Evolutionary conservation across 2,113 vertebrate genomes (phyloP), one percentile per base, ranked within the genome.

Genomic region (Pleuronectes platessa): DNA sequence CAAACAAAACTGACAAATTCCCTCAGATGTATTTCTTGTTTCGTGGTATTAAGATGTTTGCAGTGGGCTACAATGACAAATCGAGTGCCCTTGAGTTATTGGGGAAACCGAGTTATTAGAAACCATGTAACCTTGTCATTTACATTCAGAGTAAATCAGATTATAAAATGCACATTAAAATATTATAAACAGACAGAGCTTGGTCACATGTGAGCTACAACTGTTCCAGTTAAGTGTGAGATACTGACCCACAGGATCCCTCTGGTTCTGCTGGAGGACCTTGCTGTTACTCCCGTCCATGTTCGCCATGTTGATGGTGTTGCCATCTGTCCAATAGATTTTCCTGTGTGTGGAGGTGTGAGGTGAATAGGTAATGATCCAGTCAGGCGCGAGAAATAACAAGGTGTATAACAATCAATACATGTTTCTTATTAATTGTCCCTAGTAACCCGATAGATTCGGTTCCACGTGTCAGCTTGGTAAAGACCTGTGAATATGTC

Each of bases 231-330:
- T 63, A 5, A 42, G 5, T 40, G 35, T 69, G 24, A 13, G 0
- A 21, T 84, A 93, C 94, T 95, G 94, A 99, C 98, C 98, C 85
- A 97, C 90, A 79, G 98, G 98, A 73, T 99, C 97, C 84, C 95
- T 98, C 82, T 99, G 97, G 86, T 98, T 98, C 88, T 98, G 97
- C 86, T 96, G 96, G 35, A 99, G 96, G 80, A 99, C 98, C 90
- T 99, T 99, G 93, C 95, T 97, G 90, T 98, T 99, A 88, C 96
- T 98, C 61, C 97, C 98, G 74, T 99, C 97, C 97, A 99, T 99
- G 90, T 97, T 99, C 81, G 97, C 98, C 94, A 98, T 93, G 89
- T 98, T 99, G 89, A 99, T 96, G 54, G 96, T 97, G 89, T 96
- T 98, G 17, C 97, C 97, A 92, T 99, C 98, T 0, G 96, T 99